phyloP scores from a whole-genome alignment of 2,113 vertebrate species.

The Semicossyphus pulcher region DNA sequence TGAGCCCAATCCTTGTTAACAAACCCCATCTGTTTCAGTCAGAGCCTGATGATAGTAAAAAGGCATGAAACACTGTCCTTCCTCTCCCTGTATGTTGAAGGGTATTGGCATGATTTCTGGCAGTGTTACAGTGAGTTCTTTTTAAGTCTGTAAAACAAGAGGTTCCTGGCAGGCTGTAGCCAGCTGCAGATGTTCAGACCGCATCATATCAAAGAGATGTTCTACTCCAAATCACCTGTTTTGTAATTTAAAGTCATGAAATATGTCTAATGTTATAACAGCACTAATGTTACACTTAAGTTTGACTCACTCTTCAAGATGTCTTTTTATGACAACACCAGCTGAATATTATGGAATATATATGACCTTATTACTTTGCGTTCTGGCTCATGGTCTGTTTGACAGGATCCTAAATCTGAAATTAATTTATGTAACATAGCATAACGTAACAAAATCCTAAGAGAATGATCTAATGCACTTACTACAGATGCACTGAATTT shows the following conservation, averaged over 20 bases:
- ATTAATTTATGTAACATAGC: no score
- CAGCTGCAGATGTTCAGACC: slow-evolving; percentile 42
- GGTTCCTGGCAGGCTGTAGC: slow-evolving; percentile 28
- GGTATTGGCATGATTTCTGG: slow-evolving; percentile 28
- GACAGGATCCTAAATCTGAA: no score
- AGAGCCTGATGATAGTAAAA: slow-evolving; percentile 29
- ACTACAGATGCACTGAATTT: no score
- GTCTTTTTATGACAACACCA: not conserved
- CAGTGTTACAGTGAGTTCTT: slow-evolving; percentile 10
- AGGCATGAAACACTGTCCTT: slow-evolving; percentile 24
- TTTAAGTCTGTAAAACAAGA: slow-evolving; percentile 34
- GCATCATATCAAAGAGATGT: slow-evolving; percentile 1
- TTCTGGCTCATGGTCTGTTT: not conserved
- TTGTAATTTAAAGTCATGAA: slow-evolving; percentile 10
- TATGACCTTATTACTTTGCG: not conserved
- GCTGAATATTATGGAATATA: slow-evolving; percentile 1
- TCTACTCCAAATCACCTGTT: slow-evolving; percentile 6
- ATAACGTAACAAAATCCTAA: no score
- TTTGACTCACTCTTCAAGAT: not conserved
- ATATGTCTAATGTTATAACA: not conserved
- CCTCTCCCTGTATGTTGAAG: slow-evolving; percentile 4
- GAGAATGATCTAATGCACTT: no score
- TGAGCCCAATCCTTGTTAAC: slow-evolving; percentile 30
- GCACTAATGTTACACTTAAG: not conserved
- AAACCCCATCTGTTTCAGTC: slow-evolving; percentile 52